Conservation (phyloP, 2,113 vertebrate genomes). For the Castor canadensis region DNA sequence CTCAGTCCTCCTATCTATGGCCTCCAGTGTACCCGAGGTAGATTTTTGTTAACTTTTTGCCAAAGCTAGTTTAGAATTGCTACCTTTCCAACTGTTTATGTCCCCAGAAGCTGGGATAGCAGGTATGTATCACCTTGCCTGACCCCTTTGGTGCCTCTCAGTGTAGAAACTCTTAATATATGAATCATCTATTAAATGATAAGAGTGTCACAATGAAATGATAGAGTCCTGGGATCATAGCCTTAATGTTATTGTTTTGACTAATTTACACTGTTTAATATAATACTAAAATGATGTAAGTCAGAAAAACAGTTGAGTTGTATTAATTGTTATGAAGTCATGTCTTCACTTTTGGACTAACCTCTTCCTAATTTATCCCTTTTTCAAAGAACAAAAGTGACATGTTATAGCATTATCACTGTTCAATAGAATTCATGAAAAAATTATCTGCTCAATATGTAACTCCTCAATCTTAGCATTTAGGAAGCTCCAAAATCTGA, state of each 20-base stretch:
- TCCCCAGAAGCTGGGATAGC: no score
- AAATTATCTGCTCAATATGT: background rate
- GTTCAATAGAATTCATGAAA: background rate
- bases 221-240: background rate
- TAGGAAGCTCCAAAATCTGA: background rate
- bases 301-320: background rate
- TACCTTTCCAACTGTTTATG: no score
- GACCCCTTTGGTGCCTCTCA: background rate
- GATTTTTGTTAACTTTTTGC: no score
- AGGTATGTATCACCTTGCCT: no score
- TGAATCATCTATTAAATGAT: background rate
- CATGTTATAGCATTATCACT: background rate
- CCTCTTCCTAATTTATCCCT: background rate
- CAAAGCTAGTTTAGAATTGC: no score
- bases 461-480: background rate
- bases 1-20: no score
- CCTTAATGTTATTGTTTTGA: background rate
- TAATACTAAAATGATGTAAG: background rate
- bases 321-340: background rate
- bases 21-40: no score
- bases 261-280: background rate
- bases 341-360: background rate
- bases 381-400: background rate
- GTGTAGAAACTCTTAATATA: background rate
- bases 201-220: background rate